These are phyloP conservation scores for Falco columbarius DNA, from an alignment of 2,797 vertebrate genomes.

Conservation along the genomic window DNA sequence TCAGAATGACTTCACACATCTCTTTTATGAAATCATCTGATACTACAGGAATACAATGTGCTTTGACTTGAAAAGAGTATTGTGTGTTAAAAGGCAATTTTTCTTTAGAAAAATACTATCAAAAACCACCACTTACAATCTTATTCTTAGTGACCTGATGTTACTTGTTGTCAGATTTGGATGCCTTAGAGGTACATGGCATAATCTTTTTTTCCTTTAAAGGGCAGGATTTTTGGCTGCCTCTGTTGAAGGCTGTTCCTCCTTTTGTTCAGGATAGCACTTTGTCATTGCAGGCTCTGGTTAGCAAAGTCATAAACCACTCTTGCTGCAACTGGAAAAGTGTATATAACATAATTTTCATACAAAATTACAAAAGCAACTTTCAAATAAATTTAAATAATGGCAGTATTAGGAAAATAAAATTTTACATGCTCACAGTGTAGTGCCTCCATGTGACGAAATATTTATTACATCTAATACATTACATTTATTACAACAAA, in stretches of 20 bases:
- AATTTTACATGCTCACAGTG: neutral
- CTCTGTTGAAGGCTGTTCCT: neutral
- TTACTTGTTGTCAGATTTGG: neutral
- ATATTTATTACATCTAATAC: neutral
- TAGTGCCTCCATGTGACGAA: neutral
- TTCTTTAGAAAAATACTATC: neutral
- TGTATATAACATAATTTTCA: neutral
- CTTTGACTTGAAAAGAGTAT: neutral
- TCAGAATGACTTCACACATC: neutral
- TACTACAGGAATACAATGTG: neutral
- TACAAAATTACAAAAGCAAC: neutral
- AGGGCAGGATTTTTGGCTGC: neutral
- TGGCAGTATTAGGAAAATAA: neutral
- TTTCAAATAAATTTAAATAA: neutral
- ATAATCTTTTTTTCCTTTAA: neutral
- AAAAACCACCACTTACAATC: neutral
- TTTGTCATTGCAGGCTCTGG: neutral
- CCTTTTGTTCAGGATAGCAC: neutral
- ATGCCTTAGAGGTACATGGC: neutral
- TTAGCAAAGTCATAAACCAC: neutral
- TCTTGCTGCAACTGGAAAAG: neutral
- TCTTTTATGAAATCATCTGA: neutral
- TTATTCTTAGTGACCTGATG: neutral
- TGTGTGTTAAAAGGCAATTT: neutral
- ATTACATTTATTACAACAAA: neutral